A percentile compares a stretch with the other conserved stretches of the same genome.
phyloP scores from a whole-genome alignment of 1,140 invertebrate species.

The Ladona fulva region DNA sequence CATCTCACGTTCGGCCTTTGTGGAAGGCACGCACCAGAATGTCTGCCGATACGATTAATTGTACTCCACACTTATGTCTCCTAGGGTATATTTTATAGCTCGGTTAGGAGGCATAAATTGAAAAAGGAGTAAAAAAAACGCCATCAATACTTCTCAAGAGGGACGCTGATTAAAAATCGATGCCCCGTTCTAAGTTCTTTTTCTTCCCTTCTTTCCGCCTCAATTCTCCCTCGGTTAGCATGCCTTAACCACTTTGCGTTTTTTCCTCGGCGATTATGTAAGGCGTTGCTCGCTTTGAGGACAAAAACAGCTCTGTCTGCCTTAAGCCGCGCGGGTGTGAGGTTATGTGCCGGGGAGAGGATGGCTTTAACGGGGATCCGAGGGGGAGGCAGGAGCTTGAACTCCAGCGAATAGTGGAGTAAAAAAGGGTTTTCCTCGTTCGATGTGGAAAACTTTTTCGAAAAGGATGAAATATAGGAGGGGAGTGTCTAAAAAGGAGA shows the following conservation, averaged over 20 bases:
- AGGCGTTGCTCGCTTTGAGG: neutral
- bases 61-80: no score
- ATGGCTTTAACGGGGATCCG: neutral
- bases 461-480: neutral
- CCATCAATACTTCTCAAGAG: no score
- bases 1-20: no score
- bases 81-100: no score
- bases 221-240: neutral
- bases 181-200: no score
- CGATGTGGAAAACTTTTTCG: neutral
- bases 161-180: no score
- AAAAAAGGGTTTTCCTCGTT: neutral
- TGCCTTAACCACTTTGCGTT: neutral
- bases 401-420: neutral
- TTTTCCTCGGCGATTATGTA: neutral
- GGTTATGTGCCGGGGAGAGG: neutral
- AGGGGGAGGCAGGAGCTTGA: neutral
- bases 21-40: no score
- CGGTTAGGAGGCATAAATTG: no score
- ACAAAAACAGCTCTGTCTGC: neutral
- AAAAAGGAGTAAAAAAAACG: no score
- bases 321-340: neutral
- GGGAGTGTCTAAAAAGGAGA: neutral
- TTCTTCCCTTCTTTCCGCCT: neutral
- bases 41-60: no score